Conservation (phyloP, 2,113 vertebrate genomes). For the Hoplias malabaricus region DNA sequence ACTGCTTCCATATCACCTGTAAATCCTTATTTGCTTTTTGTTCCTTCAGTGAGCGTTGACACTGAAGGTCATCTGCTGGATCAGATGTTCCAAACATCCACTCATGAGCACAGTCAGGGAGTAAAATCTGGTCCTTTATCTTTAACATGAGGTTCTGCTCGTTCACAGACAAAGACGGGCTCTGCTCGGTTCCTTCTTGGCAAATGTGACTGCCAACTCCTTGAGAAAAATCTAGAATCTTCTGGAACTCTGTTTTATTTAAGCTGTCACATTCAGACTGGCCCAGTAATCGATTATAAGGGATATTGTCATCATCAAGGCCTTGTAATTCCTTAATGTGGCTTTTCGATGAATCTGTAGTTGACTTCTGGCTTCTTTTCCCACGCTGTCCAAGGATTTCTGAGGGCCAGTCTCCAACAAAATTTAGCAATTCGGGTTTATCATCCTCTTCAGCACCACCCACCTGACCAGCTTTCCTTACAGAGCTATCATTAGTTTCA, state of each 20-base stretch:
- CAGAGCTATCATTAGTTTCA: conserved; percentile 48
- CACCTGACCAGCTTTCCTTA: conserved; percentile 15
- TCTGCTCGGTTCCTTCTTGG: conserved; percentile 9
- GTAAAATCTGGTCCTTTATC: conserved; percentile 40
- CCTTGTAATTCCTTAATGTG: conserved; percentile 3
- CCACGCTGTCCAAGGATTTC: conserved; percentile 80
- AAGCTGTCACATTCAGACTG: not conserved
- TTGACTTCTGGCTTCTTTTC: conserved; percentile 70
- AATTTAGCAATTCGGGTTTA: conserved; percentile 65
- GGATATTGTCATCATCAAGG: not conserved
- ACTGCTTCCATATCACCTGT: not conserved
- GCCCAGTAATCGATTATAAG: not conserved
- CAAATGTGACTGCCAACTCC: conserved; percentile 38
- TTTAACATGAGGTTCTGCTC: not conserved
- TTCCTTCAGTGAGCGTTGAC: conserved; percentile 33
- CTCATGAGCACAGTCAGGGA: conserved; percentile 69
- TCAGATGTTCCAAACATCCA: conserved; percentile 69
- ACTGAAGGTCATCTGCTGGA: conserved; percentile 26
- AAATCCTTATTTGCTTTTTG: not conserved
- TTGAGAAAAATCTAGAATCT: conserved; percentile 69
- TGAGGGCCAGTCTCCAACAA: conserved; percentile 90
- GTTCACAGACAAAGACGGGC: not conserved
- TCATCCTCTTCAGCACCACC: conserved; percentile 6
- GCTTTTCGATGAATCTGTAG: conserved; percentile 20
- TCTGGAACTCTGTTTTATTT: conserved; percentile 65